phyloP scores from a whole-genome alignment of 1,140 invertebrate species.

The Papilio helenus region DNA sequence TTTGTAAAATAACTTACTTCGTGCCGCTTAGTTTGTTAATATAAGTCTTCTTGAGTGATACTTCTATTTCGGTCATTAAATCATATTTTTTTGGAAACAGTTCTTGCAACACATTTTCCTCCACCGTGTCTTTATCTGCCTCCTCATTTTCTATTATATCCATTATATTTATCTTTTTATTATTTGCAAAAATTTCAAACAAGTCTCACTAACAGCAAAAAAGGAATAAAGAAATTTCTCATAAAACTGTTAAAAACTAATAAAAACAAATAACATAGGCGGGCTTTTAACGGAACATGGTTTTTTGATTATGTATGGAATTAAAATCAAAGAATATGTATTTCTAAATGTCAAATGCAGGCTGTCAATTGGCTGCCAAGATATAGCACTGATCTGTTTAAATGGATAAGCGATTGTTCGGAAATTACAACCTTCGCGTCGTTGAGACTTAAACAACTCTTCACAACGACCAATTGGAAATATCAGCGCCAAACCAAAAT shows the following conservation, averaged over 20 bases:
- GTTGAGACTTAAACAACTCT: no score
- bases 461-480: no score
- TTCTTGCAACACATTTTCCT: conserved; percentile 57
- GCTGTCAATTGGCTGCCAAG: background rate
- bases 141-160: conserved; percentile 72
- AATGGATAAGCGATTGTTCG: no score
- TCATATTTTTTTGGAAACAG: conserved; percentile 68
- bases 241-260: background rate
- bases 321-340: conserved; percentile 23
- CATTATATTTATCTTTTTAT: conserved; percentile 49
- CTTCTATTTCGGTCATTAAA: conserved; percentile 64
- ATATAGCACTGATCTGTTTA: no score
- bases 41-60: conserved; percentile 67
- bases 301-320: conserved; percentile 18
- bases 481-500: no score
- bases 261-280: background rate
- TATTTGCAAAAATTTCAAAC: background rate
- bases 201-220: background rate
- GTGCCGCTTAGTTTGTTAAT: conserved; percentile 68
- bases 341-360: background rate
- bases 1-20: conserved; percentile 58
- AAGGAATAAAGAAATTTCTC: background rate
- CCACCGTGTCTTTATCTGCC: conserved; percentile 67
- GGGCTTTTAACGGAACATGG: conserved; percentile 15
- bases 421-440: no score